Percentiles rank a stretch among this genome's conserved stretches.
phyloP scores from a whole-genome alignment of 1,140 invertebrate genomes.

The Drosophila lini region DNA sequence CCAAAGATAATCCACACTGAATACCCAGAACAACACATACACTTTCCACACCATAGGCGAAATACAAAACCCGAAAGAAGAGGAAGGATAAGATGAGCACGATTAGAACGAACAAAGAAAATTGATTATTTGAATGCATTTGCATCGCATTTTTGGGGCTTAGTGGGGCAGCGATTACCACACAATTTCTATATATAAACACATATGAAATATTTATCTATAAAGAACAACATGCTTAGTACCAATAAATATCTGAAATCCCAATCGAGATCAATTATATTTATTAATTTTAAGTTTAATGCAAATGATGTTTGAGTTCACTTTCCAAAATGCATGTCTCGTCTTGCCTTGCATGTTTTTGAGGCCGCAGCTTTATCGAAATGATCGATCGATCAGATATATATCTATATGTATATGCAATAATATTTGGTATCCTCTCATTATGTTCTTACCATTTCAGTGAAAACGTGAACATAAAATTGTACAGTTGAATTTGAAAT shows the following conservation, averaged over 20 bases:
- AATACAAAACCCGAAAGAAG: conserved; percentile 14
- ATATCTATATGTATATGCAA: conserved; percentile 34
- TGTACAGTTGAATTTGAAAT: conserved; percentile 74
- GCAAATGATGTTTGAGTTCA: conserved; percentile 13
- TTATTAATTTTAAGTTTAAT: conserved; percentile 9
- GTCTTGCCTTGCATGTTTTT: conserved; percentile 26
- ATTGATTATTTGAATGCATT: conserved; percentile 19
- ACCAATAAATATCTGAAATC: conserved; percentile 58
- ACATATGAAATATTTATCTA: conserved; percentile 44
- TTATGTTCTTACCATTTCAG: conserved; percentile 78
- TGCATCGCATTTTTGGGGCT: conserved; percentile 28
- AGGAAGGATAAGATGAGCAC: conserved; percentile 9
- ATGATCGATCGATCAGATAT: conserved; percentile 17
- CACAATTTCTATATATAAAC: conserved; percentile 40
- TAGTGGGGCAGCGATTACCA: conserved; percentile 20
- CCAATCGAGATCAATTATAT: conserved; percentile 23
- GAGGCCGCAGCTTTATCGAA: background rate
- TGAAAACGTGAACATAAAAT: conserved; percentile 59
- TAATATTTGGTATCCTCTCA: conserved; percentile 41
- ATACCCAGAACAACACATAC: conserved; percentile 3
- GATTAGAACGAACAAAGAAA: conserved; percentile 19
- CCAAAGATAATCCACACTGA: conserved; percentile 5
- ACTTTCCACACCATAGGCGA: conserved; percentile 28
- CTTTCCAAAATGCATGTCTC: conserved; percentile 36
- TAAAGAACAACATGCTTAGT: conserved; percentile 40